Percentiles rank a stretch among this genome's conserved stretches.
These are phyloP conservation scores for Cerastoderma edule DNA, from an alignment of 2,888 invertebrate species.

Conservation along the genomic window DNA sequence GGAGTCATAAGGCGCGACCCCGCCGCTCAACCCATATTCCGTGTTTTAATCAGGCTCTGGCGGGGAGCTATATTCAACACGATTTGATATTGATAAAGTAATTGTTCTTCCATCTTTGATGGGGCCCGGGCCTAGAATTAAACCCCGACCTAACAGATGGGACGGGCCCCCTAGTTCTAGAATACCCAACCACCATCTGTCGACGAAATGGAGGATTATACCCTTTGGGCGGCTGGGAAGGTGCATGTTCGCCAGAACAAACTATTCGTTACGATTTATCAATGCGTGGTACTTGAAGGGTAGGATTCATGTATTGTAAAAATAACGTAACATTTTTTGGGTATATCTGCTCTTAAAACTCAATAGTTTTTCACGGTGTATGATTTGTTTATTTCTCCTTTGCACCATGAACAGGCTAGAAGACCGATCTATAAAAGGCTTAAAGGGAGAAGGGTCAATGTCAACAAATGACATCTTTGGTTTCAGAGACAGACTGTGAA, in stretches of 20 bases:
- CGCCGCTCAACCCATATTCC: slow-evolving; percentile 20
- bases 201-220: slow-evolving; percentile 14
- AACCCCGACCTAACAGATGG: slow-evolving; percentile 50
- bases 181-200: slow-evolving; percentile 52
- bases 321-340: background rate
- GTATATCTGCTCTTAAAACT: no score
- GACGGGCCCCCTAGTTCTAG: slow-evolving; percentile 33
- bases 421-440: no score
- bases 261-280: background rate
- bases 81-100: slow-evolving; percentile 59
- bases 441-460: slow-evolving; percentile 6
- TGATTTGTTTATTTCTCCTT: no score
- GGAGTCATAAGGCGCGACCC: slow-evolving; percentile 27
- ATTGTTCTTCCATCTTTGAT: slow-evolving; percentile 54
- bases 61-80: slow-evolving; percentile 43
- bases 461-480: slow-evolving; percentile 26
- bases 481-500: slow-evolving; percentile 12
- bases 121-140: slow-evolving; percentile 52
- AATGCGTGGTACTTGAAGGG: background rate
- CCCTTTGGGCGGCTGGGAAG: slow-evolving; percentile 7
- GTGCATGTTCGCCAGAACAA: background rate
- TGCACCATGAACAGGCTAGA: no score
- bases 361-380: no score
- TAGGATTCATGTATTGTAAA: background rate
- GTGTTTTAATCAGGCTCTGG: slow-evolving; percentile 39